These are phyloP conservation scores for Tragulus kanchil DNA, from an alignment of 2,113 vertebrate genomes.

Conservation along the genomic window DNA sequence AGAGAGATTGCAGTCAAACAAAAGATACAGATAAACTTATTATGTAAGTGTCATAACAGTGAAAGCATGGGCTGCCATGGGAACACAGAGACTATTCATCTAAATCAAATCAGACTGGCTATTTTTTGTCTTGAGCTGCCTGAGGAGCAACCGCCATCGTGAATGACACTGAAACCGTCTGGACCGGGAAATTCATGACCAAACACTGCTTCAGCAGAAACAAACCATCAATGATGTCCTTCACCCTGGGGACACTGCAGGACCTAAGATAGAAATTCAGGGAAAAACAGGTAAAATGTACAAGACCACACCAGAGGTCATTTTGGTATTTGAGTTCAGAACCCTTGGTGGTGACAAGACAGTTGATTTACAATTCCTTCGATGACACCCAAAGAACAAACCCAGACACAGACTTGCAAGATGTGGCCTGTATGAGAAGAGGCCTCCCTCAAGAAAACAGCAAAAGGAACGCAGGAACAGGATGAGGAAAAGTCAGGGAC, in stretches of 20 bases:
- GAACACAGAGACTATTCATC: neutral
- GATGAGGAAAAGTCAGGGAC: neutral
- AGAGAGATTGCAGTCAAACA: neutral
- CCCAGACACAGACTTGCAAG: neutral
- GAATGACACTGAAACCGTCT: neutral
- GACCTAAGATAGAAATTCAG: neutral
- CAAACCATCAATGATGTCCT: neutral
- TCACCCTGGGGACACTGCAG: neutral
- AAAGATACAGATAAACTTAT: neutral
- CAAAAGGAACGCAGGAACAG: neutral
- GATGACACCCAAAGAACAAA: neutral
- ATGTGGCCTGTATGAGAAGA: neutral
- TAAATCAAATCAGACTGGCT: neutral
- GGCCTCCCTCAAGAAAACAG: neutral
- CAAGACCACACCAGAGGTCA: neutral
- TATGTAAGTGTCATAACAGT: neutral
- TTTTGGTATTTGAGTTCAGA: constrained; percentile 2
- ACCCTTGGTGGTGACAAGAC: neutral
- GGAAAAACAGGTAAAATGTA: neutral
- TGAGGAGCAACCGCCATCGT: neutral
- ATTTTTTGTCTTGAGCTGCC: neutral
- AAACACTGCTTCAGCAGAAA: neutral
- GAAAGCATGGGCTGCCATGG: neutral
- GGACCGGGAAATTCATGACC: neutral
- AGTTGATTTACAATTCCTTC: neutral